Conservation (phyloP, 2,888 invertebrate genomes). For the Crocallis elinguaria region DNA sequence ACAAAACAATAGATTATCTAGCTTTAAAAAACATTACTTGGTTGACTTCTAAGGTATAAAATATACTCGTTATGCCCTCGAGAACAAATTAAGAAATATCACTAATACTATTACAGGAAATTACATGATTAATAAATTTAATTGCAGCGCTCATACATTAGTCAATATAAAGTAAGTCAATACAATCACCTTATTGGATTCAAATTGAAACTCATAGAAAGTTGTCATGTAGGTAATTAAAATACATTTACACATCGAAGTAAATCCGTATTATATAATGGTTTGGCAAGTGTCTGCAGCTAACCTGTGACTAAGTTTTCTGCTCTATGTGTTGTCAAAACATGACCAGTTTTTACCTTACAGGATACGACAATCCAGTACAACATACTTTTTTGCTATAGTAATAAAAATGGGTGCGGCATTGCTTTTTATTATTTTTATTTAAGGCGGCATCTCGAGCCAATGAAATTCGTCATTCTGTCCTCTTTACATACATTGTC, state of each 20-base stretch:
- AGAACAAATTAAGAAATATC: too few relatives aligned
- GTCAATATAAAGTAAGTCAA: not conserved
- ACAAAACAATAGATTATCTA: too few relatives aligned
- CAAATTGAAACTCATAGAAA: slow-evolving; percentile 31
- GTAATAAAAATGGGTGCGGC: not conserved
- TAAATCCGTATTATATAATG: slow-evolving; percentile 28
- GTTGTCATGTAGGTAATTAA: slow-evolving; percentile 32
- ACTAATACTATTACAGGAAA: not conserved
- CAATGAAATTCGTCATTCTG: too few relatives aligned
- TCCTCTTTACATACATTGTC: too few relatives aligned
- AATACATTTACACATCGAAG: slow-evolving; percentile 25
- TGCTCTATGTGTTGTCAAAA: slow-evolving; percentile 19
- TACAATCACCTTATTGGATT: not conserved
- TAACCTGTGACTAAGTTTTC: slow-evolving; percentile 23
- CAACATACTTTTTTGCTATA: not conserved
- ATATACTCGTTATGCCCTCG: too few relatives aligned
- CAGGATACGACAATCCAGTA: not conserved
- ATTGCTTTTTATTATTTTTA: too few relatives aligned
- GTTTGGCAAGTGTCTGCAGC: slow-evolving; percentile 27
- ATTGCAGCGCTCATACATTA: slow-evolving; percentile 2
- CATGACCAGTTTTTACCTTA: slow-evolving; percentile 6
- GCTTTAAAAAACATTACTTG: too few relatives aligned
- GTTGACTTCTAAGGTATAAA: too few relatives aligned
- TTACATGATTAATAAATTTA: not conserved
- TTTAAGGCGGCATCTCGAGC: too few relatives aligned